phyloP scores from a whole-genome alignment of 2,888 invertebrate genomes.

The Malthinus flaveolus region DNA sequence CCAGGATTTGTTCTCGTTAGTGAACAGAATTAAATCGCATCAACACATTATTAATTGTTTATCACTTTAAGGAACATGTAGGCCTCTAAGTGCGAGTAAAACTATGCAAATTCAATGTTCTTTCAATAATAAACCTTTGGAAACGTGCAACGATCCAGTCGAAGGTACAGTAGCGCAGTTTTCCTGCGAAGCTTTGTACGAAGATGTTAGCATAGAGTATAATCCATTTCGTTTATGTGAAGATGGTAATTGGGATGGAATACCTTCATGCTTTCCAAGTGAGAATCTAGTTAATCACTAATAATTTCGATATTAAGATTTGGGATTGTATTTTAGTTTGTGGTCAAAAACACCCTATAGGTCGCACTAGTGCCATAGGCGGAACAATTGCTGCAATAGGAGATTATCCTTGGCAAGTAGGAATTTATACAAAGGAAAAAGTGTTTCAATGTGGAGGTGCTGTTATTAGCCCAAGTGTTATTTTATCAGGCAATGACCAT shows the following conservation, averaged over 20 bases:
- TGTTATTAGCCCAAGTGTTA: neutral
- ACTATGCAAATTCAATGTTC: neutral
- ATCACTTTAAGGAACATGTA: neutral
- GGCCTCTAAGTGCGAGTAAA: neutral
- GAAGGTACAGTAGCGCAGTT: neutral
- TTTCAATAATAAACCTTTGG: neutral
- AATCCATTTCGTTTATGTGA: neutral
- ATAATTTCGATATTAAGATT: too few species aligned
- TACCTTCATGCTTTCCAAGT: neutral
- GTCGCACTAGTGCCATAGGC: conserved; percentile 7
- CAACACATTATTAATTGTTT: neutral
- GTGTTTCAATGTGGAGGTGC: neutral
- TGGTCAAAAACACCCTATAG: conserved; percentile 43
- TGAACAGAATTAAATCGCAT: neutral
- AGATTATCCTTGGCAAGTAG: conserved; percentile 1
- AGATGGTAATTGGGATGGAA: neutral
- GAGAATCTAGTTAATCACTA: too few species aligned
- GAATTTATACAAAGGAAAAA: neutral
- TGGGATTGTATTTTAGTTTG: conserved; percentile 44
- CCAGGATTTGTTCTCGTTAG: neutral
- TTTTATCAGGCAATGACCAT: neutral
- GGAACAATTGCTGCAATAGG: conserved; percentile 2
- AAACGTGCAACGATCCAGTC: neutral
- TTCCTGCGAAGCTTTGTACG: neutral
- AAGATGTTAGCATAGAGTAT: neutral